Evolutionary conservation across 2,888 invertebrate species (phyloP).

Genomic region (Sarcophaga variegata): DNA sequence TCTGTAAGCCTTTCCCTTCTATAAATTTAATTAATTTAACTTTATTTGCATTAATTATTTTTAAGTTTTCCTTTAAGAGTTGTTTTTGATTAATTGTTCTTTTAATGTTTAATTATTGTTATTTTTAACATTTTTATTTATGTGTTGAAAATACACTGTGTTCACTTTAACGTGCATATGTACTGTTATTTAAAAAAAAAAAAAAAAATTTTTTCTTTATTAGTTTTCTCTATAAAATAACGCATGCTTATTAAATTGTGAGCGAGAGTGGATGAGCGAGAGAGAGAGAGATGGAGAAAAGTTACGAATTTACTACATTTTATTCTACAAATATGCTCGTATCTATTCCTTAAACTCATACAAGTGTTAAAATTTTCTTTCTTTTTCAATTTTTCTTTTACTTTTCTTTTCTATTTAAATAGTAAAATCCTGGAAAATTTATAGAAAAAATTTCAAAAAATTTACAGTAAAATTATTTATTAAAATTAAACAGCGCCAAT

Average conservation of each 20-base stretch:
- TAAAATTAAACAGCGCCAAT: too few relatives aligned
- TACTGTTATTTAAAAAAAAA: constrained; percentile 7
- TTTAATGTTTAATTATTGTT: too few relatives aligned
- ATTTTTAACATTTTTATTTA: not conserved
- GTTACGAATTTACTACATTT: constrained; percentile 28
- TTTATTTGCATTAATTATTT: not conserved
- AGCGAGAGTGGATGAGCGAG: not conserved
- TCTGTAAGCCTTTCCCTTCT: not conserved
- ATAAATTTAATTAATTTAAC: not conserved
- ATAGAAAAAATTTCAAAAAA: not conserved
- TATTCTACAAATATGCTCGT: constrained; percentile 28
- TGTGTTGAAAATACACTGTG: not conserved
- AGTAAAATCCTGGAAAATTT: not conserved
- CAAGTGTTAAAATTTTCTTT: constrained; percentile 56
- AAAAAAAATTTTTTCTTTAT: constrained; percentile 8
- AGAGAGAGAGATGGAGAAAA: not conserved
- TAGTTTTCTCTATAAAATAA: constrained; percentile 33
- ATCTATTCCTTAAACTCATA: constrained; percentile 64
- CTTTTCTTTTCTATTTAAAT: not conserved
- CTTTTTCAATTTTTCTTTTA: not conserved
- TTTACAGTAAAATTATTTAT: too few relatives aligned
- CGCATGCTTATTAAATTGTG: constrained; percentile 9
- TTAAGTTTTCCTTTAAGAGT: too few relatives aligned
- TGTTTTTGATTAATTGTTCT: too few relatives aligned
- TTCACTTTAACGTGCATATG: not conserved